These are phyloP conservation scores for Lasioglossum lativentre DNA, from an alignment of 2,888 invertebrate species.

Conservation along the genomic window DNA sequence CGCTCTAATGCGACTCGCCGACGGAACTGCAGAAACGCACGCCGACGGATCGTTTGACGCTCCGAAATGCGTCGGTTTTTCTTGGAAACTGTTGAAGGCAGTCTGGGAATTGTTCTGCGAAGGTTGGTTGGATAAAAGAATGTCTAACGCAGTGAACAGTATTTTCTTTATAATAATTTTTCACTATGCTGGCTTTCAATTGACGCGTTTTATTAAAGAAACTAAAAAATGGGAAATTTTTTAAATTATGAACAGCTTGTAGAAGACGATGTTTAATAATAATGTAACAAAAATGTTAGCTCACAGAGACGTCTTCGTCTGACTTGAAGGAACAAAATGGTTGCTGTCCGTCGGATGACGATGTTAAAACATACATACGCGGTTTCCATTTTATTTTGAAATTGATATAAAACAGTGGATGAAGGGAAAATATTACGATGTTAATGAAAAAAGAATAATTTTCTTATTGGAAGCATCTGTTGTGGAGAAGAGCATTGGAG, in stretches of 20 bases:
- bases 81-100: background rate
- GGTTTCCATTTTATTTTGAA: background rate
- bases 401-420: background rate
- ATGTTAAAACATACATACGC: background rate
- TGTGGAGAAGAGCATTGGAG: background rate
- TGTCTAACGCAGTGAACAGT: background rate
- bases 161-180: background rate
- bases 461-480: background rate
- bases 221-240: background rate
- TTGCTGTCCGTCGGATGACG: background rate
- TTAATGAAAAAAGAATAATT: background rate
- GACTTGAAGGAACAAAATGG: background rate
- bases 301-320: background rate
- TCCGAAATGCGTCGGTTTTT: background rate
- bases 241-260: background rate
- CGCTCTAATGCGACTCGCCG: conserved; percentile 8
- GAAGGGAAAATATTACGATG: background rate
- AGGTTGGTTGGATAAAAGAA: background rate
- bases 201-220: background rate
- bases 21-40: background rate
- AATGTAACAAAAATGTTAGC: background rate
- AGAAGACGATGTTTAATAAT: background rate
- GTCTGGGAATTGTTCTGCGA: background rate
- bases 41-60: conserved; percentile 38
- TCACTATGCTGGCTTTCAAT: background rate